A percentile compares a stretch with the other conserved stretches of the same genome.
phyloP scores from a whole-genome alignment of 2,113 vertebrate genomes.

The Indicator indicator region DNA sequence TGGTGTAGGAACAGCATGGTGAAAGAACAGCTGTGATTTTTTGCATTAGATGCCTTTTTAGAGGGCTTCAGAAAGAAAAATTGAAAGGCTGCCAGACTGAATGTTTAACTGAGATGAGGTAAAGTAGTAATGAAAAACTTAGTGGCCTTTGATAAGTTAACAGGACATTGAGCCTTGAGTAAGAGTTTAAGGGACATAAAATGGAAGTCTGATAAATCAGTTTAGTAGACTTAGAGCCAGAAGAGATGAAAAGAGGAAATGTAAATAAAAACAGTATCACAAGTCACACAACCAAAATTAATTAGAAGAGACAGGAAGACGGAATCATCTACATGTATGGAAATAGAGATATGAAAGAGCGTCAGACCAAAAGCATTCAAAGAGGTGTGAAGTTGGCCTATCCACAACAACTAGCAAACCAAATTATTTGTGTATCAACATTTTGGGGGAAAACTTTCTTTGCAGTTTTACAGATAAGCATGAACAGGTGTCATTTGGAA shows the following conservation, averaged over 20 bases:
- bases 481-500: neutral
- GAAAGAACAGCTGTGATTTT: neutral
- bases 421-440: neutral
- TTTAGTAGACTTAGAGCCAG: neutral
- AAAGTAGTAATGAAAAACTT: neutral
- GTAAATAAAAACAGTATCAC: neutral
- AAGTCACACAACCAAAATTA: neutral
- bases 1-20: neutral
- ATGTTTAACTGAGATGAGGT: neutral
- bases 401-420: neutral
- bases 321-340: neutral
- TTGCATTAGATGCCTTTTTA: neutral
- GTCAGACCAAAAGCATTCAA: neutral
- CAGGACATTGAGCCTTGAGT: neutral
- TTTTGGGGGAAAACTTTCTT: neutral
- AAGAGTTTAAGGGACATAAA: neutral
- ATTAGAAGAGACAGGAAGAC: neutral
- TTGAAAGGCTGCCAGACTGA: neutral
- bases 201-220: neutral
- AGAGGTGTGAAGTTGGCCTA: neutral
- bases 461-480: neutral
- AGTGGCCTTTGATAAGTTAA: neutral
- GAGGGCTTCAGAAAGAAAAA: neutral
- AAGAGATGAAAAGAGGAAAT: neutral
- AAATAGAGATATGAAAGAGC: neutral